These are phyloP conservation scores for Microchrysa polita DNA, from an alignment of 2,888 invertebrate genomes.

Conservation along the genomic window DNA sequence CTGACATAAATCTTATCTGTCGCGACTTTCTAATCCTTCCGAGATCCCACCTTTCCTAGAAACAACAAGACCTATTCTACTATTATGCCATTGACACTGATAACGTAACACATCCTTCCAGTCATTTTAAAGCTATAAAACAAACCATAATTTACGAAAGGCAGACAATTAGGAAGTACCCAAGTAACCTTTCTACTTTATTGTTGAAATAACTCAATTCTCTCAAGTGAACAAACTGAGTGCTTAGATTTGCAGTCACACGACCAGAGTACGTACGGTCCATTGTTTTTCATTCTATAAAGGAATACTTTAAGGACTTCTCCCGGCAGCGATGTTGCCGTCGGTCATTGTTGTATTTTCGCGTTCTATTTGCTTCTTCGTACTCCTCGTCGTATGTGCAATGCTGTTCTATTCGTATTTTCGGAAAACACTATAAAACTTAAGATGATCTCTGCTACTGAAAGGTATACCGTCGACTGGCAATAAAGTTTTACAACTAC, in stretches of 20 bases:
- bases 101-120: no score
- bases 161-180: conserved; percentile 2
- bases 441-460: conserved; percentile 43
- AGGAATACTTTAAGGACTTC: conserved; percentile 14
- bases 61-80: no score
- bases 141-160: neutral
- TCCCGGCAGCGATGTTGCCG: no score
- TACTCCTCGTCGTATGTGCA: neutral
- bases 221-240: conserved; percentile 1
- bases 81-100: no score
- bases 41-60: no score
- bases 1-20: no score
- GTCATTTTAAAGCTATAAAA: neutral
- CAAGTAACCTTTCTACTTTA: conserved; percentile 14
- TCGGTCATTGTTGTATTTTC: conserved; percentile 5
- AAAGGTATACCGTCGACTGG: conserved; percentile 31
- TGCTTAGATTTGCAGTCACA: conserved; percentile 16
- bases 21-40: no score
- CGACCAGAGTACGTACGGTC: conserved; percentile 29
- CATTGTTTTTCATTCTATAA: neutral
- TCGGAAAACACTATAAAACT: conserved; percentile 40
- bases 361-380: neutral
- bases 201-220: conserved; percentile 21
- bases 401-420: conserved; percentile 1
- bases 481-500: conserved; percentile 39